Conservation (phyloP, 2,797 vertebrate species). For the Silurus aristotelis region DNA sequence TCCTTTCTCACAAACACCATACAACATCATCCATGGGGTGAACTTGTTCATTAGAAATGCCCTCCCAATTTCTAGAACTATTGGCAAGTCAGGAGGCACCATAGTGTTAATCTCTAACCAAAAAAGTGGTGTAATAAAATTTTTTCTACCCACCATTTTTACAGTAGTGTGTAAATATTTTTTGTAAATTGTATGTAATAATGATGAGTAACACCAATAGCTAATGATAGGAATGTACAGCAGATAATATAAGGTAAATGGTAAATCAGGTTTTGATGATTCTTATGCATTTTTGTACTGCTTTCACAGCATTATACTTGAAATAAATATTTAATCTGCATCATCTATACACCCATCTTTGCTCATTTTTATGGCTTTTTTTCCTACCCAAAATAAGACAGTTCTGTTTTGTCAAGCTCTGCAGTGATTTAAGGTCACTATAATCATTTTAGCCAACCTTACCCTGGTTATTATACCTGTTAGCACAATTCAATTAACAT, state of each 20-base stretch:
- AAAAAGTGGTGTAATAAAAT: no score
- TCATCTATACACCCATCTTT: neutral
- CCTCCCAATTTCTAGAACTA: no score
- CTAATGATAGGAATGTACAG: neutral
- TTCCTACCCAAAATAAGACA: neutral
- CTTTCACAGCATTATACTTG: neutral
- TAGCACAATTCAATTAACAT: conserved; percentile 35
- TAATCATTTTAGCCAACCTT: conserved; percentile 38
- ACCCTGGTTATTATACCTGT: conserved; percentile 45
- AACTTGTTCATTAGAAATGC: no score
- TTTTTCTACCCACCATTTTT: no score
- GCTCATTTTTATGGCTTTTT: neutral
- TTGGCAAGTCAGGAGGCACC: no score
- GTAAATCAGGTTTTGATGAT: neutral
- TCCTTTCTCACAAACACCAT: no score
- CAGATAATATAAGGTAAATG: neutral
- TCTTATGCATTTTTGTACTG: neutral
- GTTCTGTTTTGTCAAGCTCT: neutral
- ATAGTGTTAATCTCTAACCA: no score
- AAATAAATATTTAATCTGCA: neutral
- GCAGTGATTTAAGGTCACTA: conserved; percentile 4
- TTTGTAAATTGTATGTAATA: neutral
- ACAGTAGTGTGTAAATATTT: no score
- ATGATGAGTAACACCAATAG: neutral
- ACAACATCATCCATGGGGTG: no score